Conservation (phyloP, 2,888 invertebrate genomes). For the Corythucha ciliata region DNA sequence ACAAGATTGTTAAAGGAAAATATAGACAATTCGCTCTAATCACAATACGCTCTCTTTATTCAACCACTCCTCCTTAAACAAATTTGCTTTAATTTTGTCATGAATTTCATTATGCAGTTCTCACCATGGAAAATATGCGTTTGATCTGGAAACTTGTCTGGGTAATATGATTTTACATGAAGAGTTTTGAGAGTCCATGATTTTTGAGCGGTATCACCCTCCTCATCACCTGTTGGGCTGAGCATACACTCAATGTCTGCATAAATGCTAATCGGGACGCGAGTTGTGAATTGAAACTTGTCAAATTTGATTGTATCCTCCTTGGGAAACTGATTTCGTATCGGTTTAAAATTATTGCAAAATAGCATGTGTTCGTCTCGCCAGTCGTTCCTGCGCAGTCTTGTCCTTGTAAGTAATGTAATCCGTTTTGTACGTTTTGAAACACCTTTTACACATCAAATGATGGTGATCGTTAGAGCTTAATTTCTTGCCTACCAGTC, state of each 20-base stretch:
- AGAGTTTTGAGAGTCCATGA: not conserved
- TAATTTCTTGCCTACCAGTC: too few species aligned
- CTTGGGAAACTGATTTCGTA: conserved; percentile 5
- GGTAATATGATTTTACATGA: conserved; percentile 6
- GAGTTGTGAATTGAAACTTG: conserved; percentile 3
- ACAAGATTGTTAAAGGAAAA: too few species aligned
- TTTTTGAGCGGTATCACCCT: not conserved
- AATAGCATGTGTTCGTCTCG: too few species aligned
- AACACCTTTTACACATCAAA: too few species aligned
- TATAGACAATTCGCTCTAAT: too few species aligned
- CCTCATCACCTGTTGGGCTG: not conserved
- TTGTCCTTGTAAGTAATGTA: too few species aligned
- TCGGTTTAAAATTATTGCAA: too few species aligned
- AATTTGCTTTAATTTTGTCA: not conserved
- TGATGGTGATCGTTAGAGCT: too few species aligned
- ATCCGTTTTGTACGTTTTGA: too few species aligned
- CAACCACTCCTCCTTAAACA: too few species aligned
- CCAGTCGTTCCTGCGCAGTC: too few species aligned
- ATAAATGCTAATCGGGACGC: not conserved
- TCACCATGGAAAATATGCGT: not conserved
- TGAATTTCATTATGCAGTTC: conserved; percentile 1
- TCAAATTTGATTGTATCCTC: not conserved
- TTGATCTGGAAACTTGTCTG: conserved; percentile 1
- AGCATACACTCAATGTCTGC: conserved; percentile 3
- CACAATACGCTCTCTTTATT: too few species aligned